Conservation (phyloP, 1,140 invertebrate species). For the Heliconius eleuchia region DNA sequence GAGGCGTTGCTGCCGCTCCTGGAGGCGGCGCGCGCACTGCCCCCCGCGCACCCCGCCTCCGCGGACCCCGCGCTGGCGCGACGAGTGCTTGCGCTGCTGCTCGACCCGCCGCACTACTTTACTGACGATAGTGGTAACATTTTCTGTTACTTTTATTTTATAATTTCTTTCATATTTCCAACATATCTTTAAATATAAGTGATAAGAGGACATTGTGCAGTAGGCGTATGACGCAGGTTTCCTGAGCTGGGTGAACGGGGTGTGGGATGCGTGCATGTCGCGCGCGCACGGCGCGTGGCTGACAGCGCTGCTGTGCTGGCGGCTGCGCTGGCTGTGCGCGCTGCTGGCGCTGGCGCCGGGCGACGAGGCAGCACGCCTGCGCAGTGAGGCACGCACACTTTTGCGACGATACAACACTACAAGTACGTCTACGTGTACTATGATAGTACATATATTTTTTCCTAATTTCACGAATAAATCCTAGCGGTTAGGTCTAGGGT, state of each 20-base stretch:
- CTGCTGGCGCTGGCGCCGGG: conserved; percentile 35
- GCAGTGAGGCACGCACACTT: conserved; percentile 30
- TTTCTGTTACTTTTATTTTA: too few species aligned
- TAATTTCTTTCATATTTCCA: too few species aligned
- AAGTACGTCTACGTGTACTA: not conserved
- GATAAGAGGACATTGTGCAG: too few species aligned
- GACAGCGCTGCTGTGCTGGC: conserved; percentile 50
- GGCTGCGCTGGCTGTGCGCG: conserved; percentile 52
- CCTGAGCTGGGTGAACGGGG: conserved; percentile 43
- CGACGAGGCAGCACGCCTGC: conserved; percentile 32
- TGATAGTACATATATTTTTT: too few species aligned
- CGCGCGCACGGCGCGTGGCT: conserved; percentile 25
- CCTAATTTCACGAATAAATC: too few species aligned
- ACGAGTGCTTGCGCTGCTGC: conserved; percentile 39
- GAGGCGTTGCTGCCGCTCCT: conserved; percentile 43
- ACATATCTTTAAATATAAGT: too few species aligned
- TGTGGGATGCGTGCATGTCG: conserved; percentile 49
- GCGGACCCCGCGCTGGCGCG: conserved; percentile 28
- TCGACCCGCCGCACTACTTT: conserved; percentile 55
- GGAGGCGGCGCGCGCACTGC: conserved; percentile 34
- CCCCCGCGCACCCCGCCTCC: conserved; percentile 34
- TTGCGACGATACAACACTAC: conserved; percentile 23
- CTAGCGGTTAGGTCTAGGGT: too few species aligned
- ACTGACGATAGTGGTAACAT: conserved; percentile 43
- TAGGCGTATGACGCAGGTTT: conserved; percentile 27